Percentiles rank a stretch among this genome's conserved stretches.
phyloP scores from a whole-genome alignment of 2,797 vertebrate genomes.

The Sebastes vulpes region DNA sequence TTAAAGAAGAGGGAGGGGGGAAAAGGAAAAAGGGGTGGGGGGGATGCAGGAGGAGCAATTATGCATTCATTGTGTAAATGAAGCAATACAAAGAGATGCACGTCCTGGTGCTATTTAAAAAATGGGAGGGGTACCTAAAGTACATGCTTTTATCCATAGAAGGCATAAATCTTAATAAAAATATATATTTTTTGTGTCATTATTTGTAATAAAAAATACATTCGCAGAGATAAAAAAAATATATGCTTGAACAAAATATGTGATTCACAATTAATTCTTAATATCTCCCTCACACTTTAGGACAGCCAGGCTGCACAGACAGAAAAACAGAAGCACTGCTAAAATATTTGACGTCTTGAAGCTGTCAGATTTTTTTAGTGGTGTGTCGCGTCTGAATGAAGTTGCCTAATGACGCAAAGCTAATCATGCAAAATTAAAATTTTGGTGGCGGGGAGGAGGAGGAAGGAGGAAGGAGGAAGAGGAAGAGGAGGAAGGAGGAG shows the following conservation, averaged over 20 bases:
- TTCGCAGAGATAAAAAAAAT: conserved; percentile 64
- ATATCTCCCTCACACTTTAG: conserved; percentile 23
- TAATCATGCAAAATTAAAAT: conserved; percentile 99
- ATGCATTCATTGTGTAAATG: conserved; percentile 94
- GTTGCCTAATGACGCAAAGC: conserved; percentile 98
- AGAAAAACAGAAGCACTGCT: conserved; percentile 80
- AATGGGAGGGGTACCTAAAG: conserved; percentile 67
- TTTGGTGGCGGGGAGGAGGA: conserved; percentile 84
- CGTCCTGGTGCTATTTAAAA: conserved; percentile 68
- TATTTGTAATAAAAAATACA: conserved; percentile 61
- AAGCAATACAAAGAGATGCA: conserved; percentile 92
- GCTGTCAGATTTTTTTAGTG: conserved; percentile 90
- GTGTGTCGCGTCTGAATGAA: conserved; percentile 90
- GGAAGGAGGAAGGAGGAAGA: conserved; percentile 67
- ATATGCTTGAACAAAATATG: conserved; percentile 66
- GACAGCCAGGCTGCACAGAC: conserved; percentile 32
- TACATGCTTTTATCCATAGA: conserved; percentile 69
- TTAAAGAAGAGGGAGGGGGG: conserved; percentile 79
- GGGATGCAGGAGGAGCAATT: conserved; percentile 86
- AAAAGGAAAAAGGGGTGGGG: conserved; percentile 50
- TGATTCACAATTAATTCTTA: conserved; percentile 48
- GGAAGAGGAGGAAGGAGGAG: conserved; percentile 78
- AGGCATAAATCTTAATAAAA: conserved; percentile 68
- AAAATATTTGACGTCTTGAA: conserved; percentile 93
- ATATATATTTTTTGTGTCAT: conserved; percentile 42